Base-by-base conservation (phyloP, 2,113 vertebrate genomes). In the Phrynocephalus versicolor region DNA sequence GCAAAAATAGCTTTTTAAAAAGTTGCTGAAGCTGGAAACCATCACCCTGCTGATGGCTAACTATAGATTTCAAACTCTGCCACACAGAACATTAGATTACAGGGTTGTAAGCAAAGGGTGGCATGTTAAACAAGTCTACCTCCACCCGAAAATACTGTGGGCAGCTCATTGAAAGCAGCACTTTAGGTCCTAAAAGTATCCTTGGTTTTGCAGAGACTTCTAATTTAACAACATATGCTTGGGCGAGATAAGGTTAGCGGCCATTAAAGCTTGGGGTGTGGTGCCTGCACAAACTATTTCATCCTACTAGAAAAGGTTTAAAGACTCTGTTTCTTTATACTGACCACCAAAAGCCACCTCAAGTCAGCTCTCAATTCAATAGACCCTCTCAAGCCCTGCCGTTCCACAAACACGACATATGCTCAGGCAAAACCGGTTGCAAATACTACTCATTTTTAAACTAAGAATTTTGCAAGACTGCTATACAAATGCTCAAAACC, bases 241-340 rank as follows among this genome's bases (percentile, higher is more conserved):
- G 85, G 12, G 79, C n/a, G 91, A 94, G 93, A 90, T 89, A 91
- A 87, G 69, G 67, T 30, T 67, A 83, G 86, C 55, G 62, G 2
- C 51, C 58, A 70, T 88, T 94, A 83, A 92, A 90, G 75, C 37
- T 72, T 70, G 72, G 92, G 92, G 93, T 88, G 85, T 81, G 83
- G 84, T 64, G 30, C 1, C 13, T 0, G 21, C 72, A 6, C 72
- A 1, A 2, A 69, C 27, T 6, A 30, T 2, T 3, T 4, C 39
- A 65, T 60, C 2, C 65, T 27, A 0, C 2, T 14, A 33, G 25
- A 62, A 37, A 33, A 30, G 41, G n/a, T n/a, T 37, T 2, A 1
- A 60, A 3, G 3, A 57, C 16, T 3, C 65, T 41, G 30, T 27
- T 5, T 65, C 23, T 25, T 60, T 72, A 14, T 0, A 33, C n/a